phyloP scores from a whole-genome alignment of 2,113 vertebrate species.

The Leptobrachium leishanense region DNA sequence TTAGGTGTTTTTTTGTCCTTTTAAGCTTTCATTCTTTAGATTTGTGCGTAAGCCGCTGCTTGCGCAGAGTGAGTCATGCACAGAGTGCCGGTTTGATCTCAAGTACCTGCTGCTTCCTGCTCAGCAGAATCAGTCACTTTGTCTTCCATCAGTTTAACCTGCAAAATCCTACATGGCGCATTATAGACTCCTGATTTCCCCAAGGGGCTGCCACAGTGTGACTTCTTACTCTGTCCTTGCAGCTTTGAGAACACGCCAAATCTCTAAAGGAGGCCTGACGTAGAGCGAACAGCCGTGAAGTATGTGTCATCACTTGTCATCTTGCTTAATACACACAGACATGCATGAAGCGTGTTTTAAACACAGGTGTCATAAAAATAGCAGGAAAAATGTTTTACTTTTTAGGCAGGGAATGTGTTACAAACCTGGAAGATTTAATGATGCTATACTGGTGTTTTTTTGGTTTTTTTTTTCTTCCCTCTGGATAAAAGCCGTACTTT shows the following conservation, averaged over 20 bases:
- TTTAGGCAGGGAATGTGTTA: too few species aligned
- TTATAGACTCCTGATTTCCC: constrained; percentile 8
- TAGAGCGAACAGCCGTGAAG: constrained; percentile 4
- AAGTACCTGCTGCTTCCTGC: constrained; percentile 36
- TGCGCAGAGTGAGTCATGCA: constrained; percentile 32
- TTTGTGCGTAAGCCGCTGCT: constrained; percentile 5
- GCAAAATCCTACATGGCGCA: constrained; percentile 10
- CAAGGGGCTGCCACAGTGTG: constrained; percentile 5
- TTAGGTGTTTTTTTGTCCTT: constrained; percentile 2
- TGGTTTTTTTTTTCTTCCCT: too few species aligned
- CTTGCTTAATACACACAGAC: too few species aligned
- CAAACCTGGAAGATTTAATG: too few species aligned
- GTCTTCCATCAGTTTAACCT: constrained; percentile 20
- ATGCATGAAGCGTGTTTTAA: too few species aligned
- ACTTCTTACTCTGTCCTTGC: neutral
- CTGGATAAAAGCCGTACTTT: too few species aligned
- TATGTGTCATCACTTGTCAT: neutral
- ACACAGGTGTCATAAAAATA: too few species aligned
- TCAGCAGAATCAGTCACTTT: constrained; percentile 6
- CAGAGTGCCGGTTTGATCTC: constrained; percentile 24
- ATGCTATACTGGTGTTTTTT: too few species aligned
- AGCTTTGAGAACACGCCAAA: constrained; percentile 1
- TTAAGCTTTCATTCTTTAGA: neutral
- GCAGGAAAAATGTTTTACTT: too few species aligned
- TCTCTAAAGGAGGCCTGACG: constrained; percentile 1